These are phyloP conservation scores for Zaprionus tsacasi DNA, from an alignment of 1,140 invertebrate species.

Conservation along the genomic window DNA sequence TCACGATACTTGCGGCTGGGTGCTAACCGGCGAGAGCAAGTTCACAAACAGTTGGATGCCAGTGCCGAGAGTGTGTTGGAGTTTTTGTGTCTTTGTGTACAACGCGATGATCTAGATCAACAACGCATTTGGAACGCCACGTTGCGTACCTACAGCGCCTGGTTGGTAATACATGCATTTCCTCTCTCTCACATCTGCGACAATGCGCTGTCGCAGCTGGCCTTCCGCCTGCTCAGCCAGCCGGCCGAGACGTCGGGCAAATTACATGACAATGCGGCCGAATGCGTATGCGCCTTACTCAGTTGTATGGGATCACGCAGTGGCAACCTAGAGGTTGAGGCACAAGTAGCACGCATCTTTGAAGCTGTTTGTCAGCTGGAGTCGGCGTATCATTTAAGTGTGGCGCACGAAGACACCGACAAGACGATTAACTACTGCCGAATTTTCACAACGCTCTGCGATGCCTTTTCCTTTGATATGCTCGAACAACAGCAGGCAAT, in stretches of 20 bases:
- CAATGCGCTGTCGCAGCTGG: slow-evolving; percentile 88
- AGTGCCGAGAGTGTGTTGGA: slow-evolving; percentile 89
- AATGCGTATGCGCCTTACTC: slow-evolving; percentile 95
- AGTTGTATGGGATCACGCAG: slow-evolving; percentile 90
- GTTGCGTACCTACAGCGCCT: slow-evolving; percentile 91
- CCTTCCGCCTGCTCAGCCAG: slow-evolving; percentile 89
- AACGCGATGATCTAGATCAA: slow-evolving; percentile 85
- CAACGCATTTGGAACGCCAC: slow-evolving; percentile 86
- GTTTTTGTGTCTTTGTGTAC: slow-evolving; percentile 91
- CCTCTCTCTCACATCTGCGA: slow-evolving; percentile 87
- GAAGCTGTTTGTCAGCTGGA: slow-evolving; percentile 92
- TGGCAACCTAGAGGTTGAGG: slow-evolving; percentile 83
- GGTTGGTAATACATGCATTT: slow-evolving; percentile 90
- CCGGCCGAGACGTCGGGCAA: slow-evolving; percentile 86
- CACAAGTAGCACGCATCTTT: slow-evolving; percentile 90
- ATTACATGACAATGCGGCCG: slow-evolving; percentile 95
- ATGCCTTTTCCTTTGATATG: slow-evolving; percentile 95
- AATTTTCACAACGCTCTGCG: slow-evolving; percentile 97
- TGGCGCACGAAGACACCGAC: slow-evolving; percentile 96
- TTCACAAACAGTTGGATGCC: slow-evolving; percentile 90
- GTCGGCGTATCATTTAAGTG: slow-evolving; percentile 94
- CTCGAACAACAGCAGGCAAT: slow-evolving; percentile 92
- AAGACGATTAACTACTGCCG: slow-evolving; percentile 96
- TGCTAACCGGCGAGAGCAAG: slow-evolving; percentile 93
- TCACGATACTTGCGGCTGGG: slow-evolving; percentile 93